A percentile compares a stretch with the other conserved stretches of the same genome.
phyloP scores from a whole-genome alignment of 2,113 vertebrate genomes.

The Eubucco bourcierii region DNA sequence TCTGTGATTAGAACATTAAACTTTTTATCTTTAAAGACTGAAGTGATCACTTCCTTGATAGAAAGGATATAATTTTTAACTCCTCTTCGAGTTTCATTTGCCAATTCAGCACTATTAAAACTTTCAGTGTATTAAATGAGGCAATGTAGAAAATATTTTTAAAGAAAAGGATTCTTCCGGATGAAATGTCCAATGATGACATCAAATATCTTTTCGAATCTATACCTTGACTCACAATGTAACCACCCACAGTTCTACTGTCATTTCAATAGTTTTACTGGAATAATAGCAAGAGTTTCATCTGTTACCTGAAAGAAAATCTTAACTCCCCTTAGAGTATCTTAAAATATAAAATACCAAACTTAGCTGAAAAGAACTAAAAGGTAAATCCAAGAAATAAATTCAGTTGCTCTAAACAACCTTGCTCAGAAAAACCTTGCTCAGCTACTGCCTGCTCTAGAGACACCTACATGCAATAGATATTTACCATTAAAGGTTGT shows the following conservation, averaged over 20 bases:
- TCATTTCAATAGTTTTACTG: not conserved
- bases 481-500: not conserved
- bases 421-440: not conserved
- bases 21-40: slow-evolving; percentile 34
- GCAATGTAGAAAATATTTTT: slow-evolving; percentile 12
- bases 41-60: slow-evolving; percentile 29
- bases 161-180: slow-evolving; percentile 2
- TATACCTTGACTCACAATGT: slow-evolving; percentile 14
- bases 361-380: not conserved
- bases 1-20: slow-evolving; percentile 51
- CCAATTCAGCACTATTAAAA: slow-evolving; percentile 27
- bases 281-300: not conserved
- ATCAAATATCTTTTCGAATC: not conserved
- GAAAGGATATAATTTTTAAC: slow-evolving; percentile 12
- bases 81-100: slow-evolving; percentile 39
- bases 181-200: not conserved
- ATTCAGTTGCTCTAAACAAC: not conserved
- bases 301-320: not conserved
- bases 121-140: slow-evolving; percentile 21
- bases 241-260: not conserved
- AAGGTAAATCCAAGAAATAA: slow-evolving; percentile 1
- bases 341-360: not conserved
- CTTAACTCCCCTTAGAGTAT: not conserved
- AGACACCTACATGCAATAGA: not conserved
- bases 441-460: not conserved